Evolutionary conservation across 2,888 invertebrate genomes (phyloP).

Genomic region (Conops quadrifasciatus): DNA sequence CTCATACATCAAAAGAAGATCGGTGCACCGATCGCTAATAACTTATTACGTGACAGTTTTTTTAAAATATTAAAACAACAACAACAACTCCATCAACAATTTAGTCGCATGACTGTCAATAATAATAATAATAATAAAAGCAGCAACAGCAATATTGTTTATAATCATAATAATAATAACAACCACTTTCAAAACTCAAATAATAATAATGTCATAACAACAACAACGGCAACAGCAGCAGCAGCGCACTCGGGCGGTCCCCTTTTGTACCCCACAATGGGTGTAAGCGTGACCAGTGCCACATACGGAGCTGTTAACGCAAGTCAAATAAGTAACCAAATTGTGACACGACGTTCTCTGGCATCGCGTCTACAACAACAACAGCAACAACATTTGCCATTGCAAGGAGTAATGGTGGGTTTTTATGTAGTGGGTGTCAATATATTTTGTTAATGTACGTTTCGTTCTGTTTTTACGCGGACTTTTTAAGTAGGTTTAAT

Average conservation of each 20-base stretch:
- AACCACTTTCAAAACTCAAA: constrained; percentile 8
- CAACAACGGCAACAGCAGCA: constrained; percentile 34
- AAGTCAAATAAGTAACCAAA: constrained; percentile 48
- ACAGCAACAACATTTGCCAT: constrained; percentile 44
- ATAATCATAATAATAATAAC: constrained; percentile 45
- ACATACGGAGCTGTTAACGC: constrained; percentile 28
- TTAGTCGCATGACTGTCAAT: neutral
- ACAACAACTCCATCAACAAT: constrained; percentile 40
- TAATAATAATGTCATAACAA: constrained; percentile 23
- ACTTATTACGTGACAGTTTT: constrained; percentile 60
- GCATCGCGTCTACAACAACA: constrained; percentile 54
- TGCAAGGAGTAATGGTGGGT: constrained; percentile 39
- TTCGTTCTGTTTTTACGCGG: too few species aligned
- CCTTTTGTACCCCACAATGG: constrained; percentile 39
- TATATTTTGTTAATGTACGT: too few species aligned
- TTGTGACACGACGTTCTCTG: constrained; percentile 52
- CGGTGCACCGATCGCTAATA: constrained; percentile 56
- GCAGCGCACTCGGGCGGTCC: constrained; percentile 32
- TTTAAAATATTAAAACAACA: constrained; percentile 54
- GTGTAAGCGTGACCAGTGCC: constrained; percentile 35
- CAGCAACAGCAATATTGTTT: constrained; percentile 39
- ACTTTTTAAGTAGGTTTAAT: too few species aligned
- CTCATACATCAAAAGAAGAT: constrained; percentile 60
- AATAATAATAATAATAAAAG: constrained; percentile 37
- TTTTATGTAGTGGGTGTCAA: too few species aligned